Evolutionary conservation across 2,888 invertebrate genomes (phyloP).

Genomic region (Apotomis betuletana): DNA sequence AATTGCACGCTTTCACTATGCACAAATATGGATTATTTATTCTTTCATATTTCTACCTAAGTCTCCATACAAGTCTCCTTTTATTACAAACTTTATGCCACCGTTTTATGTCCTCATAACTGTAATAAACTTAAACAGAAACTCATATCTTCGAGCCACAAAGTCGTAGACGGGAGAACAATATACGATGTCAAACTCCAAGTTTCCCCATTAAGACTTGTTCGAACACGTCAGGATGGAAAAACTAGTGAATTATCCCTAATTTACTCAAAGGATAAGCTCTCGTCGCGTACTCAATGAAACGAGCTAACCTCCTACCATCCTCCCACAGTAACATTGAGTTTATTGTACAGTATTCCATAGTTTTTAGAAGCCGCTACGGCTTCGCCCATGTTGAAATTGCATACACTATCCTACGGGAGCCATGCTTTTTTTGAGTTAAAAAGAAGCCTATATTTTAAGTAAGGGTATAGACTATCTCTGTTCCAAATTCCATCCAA

Average conservation of each 20-base stretch:
- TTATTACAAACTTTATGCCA: constrained; percentile 8
- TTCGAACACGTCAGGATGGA: constrained; percentile 20
- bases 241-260: constrained; percentile 42
- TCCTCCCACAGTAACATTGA: background rate
- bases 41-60: background rate
- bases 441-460: too few relatives aligned
- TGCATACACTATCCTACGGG: too few relatives aligned
- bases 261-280: constrained; percentile 43
- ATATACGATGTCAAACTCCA: constrained; percentile 27
- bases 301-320: background rate
- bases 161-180: constrained; percentile 11
- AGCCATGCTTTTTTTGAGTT: too few relatives aligned
- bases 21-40: background rate
- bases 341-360: background rate
- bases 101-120: background rate
- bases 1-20: too few relatives aligned
- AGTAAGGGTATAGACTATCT: too few relatives aligned
- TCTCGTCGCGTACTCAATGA: constrained; percentile 23
- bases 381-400: too few relatives aligned
- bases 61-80: constrained; percentile 5
- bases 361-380: background rate
- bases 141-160: constrained; percentile 23
- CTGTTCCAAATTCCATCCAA: too few relatives aligned
- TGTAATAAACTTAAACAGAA: constrained; percentile 22
- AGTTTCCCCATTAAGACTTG: constrained; percentile 24